Evolutionary conservation across 1,140 invertebrate species (phyloP).

Genomic region (Sminthurides bifidus): DNA sequence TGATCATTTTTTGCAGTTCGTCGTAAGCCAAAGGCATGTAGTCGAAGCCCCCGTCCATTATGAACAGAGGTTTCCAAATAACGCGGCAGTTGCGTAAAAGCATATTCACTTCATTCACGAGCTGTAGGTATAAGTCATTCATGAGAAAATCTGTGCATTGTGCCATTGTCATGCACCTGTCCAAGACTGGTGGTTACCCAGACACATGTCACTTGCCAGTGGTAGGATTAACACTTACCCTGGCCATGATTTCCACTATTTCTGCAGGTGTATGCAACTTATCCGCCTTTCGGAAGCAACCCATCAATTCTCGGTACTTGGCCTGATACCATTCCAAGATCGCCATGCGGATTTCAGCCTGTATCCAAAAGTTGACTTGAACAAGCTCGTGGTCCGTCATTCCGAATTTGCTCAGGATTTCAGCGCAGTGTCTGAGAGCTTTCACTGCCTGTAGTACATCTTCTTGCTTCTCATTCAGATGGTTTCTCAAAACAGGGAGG

Average conservation of each 20-base stretch:
- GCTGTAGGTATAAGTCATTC: too few relatives aligned
- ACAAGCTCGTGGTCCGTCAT: not conserved
- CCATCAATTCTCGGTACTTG: constrained; percentile 10
- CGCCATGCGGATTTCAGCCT: constrained; percentile 13
- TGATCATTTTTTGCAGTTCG: constrained; percentile 29
- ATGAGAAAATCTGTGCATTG: too few relatives aligned
- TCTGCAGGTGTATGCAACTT: too few relatives aligned
- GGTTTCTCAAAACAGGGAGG: constrained; percentile 22
- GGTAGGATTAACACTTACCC: not conserved
- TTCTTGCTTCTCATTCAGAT: constrained; percentile 21
- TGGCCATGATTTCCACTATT: not conserved
- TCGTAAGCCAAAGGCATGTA: constrained; percentile 25
- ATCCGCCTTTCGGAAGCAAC: not conserved
- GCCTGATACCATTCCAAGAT: constrained; percentile 27
- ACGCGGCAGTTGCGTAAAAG: constrained; percentile 2
- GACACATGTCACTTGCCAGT: not conserved
- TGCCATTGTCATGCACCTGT: too few relatives aligned
- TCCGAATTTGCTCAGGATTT: constrained; percentile 17
- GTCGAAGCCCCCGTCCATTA: constrained; percentile 13
- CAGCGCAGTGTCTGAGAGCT: constrained; percentile 14
- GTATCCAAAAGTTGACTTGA: constrained; percentile 2
- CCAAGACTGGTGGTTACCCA: too few relatives aligned
- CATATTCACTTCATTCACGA: constrained; percentile 19
- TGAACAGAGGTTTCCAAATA: constrained; percentile 24
- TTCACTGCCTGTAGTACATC: constrained; percentile 17